A percentile compares a stretch with the other conserved stretches of the same genome.
phyloP scores from a whole-genome alignment of 92 coral and sea anemone species.

The Palythoa caribaeorum region DNA sequence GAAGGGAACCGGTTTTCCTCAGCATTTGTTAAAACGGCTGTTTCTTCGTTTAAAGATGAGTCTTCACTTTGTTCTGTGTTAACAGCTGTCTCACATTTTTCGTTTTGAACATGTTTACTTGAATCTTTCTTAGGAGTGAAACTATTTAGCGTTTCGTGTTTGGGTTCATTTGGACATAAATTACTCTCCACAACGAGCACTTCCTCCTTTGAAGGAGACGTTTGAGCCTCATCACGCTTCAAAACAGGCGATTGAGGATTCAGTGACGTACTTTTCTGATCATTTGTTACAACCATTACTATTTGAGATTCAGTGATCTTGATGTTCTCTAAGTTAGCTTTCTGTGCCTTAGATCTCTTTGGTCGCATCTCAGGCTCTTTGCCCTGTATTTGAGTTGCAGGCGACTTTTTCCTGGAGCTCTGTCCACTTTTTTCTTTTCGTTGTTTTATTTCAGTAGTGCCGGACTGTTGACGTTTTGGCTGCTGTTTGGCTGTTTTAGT shows the following conservation, averaged over 20 bases:
- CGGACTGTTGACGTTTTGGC: not conserved
- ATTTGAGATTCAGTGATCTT: constrained; percentile 38
- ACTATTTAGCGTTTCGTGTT: not conserved
- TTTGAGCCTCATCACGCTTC: not conserved
- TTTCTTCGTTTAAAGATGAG: not conserved
- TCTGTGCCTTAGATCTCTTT: not conserved
- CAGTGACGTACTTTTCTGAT: constrained; percentile 25
- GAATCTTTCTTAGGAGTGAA: not conserved
- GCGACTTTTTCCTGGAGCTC: constrained; percentile 13
- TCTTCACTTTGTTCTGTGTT: not conserved
- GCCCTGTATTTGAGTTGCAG: not conserved
- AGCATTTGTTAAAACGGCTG: constrained; percentile 3
- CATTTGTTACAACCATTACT: constrained; percentile 38
- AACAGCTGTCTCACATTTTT: not conserved
- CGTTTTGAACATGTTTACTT: not conserved
- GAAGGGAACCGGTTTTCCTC: not conserved
- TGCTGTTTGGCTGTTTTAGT: not conserved
- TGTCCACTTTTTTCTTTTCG: not conserved
- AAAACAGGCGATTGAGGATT: not conserved
- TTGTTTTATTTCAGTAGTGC: not conserved
- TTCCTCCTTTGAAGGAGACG: not conserved
- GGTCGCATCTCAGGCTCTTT: constrained; percentile 24
- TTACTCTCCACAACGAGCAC: not conserved
- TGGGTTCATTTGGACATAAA: not conserved
- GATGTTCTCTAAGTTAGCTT: constrained; percentile 20